Conservation (phyloP, 2,888 invertebrate genomes). For the Drosophila setosimentum region DNA sequence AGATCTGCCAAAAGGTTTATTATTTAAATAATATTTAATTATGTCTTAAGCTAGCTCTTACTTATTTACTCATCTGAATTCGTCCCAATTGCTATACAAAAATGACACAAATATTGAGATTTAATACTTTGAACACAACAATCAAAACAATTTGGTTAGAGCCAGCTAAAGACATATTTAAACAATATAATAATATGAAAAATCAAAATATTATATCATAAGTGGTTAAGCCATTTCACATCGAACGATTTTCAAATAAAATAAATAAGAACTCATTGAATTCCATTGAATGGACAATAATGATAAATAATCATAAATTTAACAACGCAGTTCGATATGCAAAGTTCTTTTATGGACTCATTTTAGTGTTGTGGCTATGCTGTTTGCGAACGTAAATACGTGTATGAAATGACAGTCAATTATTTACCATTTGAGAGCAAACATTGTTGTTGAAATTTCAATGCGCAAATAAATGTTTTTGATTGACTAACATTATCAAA, state of each 20-base stretch:
- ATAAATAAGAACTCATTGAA: not conserved
- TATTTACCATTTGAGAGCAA: constrained; percentile 1
- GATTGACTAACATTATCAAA: not conserved
- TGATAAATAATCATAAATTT: not conserved
- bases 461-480: not conserved
- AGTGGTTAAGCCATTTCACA: no score
- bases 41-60: not conserved
- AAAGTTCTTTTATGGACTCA: not conserved
- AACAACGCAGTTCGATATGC: not conserved
- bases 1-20: not conserved
- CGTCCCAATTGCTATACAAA: no score
- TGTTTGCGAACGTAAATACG: not conserved
- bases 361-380: not conserved
- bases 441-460: not conserved
- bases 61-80: not conserved
- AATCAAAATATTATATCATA: not conserved
- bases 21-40: not conserved
- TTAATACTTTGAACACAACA: not conserved
- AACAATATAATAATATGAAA: no score
- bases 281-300: not conserved
- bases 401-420: not conserved
- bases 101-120: not conserved
- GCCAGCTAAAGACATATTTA: not conserved
- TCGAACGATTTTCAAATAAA: not conserved
- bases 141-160: not conserved